Evolutionary conservation across 2,113 vertebrate species (phyloP), one percentile per base, ranked within the genome.

Genomic region (Lipophrys pholis): DNA sequence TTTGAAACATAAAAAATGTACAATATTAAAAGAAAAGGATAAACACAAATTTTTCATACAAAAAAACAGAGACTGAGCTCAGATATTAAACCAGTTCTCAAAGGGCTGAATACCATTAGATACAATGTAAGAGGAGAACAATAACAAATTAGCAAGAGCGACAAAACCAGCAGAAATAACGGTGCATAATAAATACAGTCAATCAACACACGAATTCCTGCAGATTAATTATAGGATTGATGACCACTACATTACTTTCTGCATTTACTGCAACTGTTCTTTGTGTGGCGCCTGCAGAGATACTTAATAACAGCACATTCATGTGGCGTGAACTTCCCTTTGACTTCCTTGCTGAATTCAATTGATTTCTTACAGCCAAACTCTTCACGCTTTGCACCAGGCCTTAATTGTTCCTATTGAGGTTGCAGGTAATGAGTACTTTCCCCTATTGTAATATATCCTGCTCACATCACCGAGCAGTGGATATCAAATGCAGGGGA

Each of bases 61-160:
- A 4, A 30, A 2, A 30, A 30, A 2, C 21, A n/a, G 21, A 30
- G 21, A 30, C 2, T 30, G 21, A 16, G 17, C 57, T 17, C 62
- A 49, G 72, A 51, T 64, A 71, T 62, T 45, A 2, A 53, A 48
- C 11, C 45, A 48, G 14, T 15, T 48, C 55, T 57, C 61, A 21
- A 17, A 8, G 16, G 17, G 10, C 74, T 39, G 45, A 60, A 10
- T 39, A 30, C 10, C 59, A 56, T 53, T 57, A 71, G 30, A 36
- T 17, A 5, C 5, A n/a, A 42, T 41, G 3, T 62, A 65, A 81
- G 7, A 53, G 11, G 41, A 7, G 0, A 36, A 17, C 49, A 14
- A 11, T 65, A 15, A 6, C 2, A 11, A 54, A 8, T 56, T 12
- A 11, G 7, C 8, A 9, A 21, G 35, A 55, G 36, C 41, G 36